phyloP scores from a whole-genome alignment of 2,113 vertebrate genomes.

The Rhombomys opimus region DNA sequence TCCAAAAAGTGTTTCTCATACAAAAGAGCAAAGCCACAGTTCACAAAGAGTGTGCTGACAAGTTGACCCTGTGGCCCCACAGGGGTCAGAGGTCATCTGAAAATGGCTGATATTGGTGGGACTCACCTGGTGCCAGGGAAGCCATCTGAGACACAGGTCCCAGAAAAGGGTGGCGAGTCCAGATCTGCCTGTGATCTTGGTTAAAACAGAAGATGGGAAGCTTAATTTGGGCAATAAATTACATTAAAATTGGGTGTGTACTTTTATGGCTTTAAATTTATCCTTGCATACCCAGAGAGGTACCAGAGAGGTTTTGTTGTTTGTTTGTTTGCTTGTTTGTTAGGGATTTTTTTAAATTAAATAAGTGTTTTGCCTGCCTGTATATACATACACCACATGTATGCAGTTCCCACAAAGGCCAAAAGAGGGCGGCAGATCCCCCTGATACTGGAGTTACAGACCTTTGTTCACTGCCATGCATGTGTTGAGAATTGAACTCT shows the following conservation, averaged over 20 bases:
- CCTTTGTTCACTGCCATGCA: not conserved
- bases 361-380: not conserved
- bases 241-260: not conserved
- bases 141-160: not conserved
- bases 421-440: not conserved
- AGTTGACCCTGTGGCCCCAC: too few species aligned
- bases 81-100: not conserved
- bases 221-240: not conserved
- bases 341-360: not conserved
- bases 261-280: not conserved
- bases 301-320: too few species aligned
- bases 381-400: not conserved
- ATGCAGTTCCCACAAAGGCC: too few species aligned
- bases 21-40: not conserved
- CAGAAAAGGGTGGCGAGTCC: not conserved
- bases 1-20: not conserved
- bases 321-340: too few species aligned
- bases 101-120: not conserved
- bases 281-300: too few species aligned
- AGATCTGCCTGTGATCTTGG: not conserved
- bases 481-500: not conserved
- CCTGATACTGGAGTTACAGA: not conserved
- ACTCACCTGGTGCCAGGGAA: not conserved
- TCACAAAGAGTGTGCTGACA: not conserved
- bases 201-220: not conserved